A percentile compares a stretch with the other conserved stretches of the same genome.
Conservation (phyloP, 2,113 vertebrate genomes). For the Geococcyx californianus region DNA sequence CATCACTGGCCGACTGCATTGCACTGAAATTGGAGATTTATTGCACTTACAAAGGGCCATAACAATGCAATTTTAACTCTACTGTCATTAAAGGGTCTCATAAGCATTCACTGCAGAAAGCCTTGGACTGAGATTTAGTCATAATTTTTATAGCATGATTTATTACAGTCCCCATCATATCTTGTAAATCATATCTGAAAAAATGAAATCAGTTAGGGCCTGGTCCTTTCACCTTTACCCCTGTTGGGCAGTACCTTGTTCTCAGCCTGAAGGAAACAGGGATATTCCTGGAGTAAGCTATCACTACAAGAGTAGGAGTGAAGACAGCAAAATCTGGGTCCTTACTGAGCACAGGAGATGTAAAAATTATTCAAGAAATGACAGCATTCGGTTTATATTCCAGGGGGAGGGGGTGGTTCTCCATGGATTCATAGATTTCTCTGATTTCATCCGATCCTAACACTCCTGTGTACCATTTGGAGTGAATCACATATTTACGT, state of each 20-base stretch:
- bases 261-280: not conserved
- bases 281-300: slow-evolving; percentile 48
- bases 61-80: slow-evolving; percentile 62
- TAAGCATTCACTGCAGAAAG: slow-evolving; percentile 50
- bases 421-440: slow-evolving; percentile 38
- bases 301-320: slow-evolving; percentile 37
- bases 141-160: slow-evolving; percentile 59
- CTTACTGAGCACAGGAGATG: slow-evolving; percentile 20
- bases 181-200: slow-evolving; percentile 44
- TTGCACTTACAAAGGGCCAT: slow-evolving; percentile 45
- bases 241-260: not conserved
- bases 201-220: slow-evolving; percentile 17
- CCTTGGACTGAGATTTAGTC: slow-evolving; percentile 30
- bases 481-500: slow-evolving; percentile 64
- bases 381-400: slow-evolving; percentile 33
- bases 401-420: slow-evolving; percentile 35
- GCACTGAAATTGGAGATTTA: slow-evolving; percentile 30
- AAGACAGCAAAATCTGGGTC: slow-evolving; percentile 32
- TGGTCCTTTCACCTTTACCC: not conserved
- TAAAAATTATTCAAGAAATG: slow-evolving; percentile 47
- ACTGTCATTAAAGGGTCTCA: slow-evolving; percentile 59
- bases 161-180: slow-evolving; percentile 14
- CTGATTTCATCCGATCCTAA: slow-evolving; percentile 13
- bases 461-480: slow-evolving; percentile 41
- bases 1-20: not conserved